A percentile compares a stretch with the other conserved stretches of the same genome.
Evolutionary conservation across 2,888 invertebrate species (phyloP).

Genomic region (Tricholauxania praeusta): DNA sequence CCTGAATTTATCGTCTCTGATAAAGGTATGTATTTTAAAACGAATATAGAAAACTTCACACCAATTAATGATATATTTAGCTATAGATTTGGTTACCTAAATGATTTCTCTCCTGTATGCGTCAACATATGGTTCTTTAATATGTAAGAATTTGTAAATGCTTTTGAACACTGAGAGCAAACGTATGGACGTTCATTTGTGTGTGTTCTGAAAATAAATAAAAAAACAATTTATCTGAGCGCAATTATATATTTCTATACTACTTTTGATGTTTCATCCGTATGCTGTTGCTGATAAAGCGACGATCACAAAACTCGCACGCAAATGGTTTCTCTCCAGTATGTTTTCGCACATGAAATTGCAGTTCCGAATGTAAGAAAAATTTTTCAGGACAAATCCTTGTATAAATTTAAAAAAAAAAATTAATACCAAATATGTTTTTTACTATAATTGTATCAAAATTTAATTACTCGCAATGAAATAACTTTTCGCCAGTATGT

Average conservation of each 20-base stretch:
- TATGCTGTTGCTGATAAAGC: conserved; percentile 40
- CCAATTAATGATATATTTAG: too few species aligned
- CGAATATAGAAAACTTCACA: too few species aligned
- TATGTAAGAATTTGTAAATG: conserved; percentile 40
- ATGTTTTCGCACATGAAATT: conserved; percentile 41
- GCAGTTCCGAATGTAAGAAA: conserved; percentile 38
- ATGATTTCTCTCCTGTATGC: conserved; percentile 37
- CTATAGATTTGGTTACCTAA: conserved; percentile 24
- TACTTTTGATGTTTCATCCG: conserved; percentile 43
- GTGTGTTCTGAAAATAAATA: conserved; percentile 36
- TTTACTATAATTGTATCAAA: not conserved
- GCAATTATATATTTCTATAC: not conserved
- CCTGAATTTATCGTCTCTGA: too few species aligned
- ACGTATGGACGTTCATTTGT: conserved; percentile 43
- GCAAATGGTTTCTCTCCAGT: conserved; percentile 45
- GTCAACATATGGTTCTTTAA: conserved; percentile 42
- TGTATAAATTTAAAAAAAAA: not conserved
- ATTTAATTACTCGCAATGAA: conserved; percentile 42
- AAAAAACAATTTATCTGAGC: not conserved
- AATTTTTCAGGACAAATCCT: conserved; percentile 39
- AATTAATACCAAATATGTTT: too few species aligned
- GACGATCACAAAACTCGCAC: conserved; percentile 38
- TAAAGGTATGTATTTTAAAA: too few species aligned
- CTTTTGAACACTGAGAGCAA: conserved; percentile 39
- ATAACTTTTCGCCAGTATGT: conserved; percentile 40